Conservation (phyloP, 2,888 invertebrate species). For the Pelosia muscerda region DNA sequence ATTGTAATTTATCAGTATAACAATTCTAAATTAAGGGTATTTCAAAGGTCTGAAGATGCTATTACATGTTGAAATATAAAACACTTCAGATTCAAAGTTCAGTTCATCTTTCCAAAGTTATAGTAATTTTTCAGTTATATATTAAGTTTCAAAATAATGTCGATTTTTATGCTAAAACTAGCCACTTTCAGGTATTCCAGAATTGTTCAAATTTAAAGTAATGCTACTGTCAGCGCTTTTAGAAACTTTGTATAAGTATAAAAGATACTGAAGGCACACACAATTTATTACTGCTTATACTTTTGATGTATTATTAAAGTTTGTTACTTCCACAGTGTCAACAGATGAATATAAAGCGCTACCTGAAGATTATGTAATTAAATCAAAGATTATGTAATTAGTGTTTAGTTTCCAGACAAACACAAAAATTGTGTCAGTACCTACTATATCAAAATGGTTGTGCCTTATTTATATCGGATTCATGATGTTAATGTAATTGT, state of each 20-base stretch:
- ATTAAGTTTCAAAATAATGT: background rate
- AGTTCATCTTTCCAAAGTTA: too few relatives aligned
- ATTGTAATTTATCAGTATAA: background rate
- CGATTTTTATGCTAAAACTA: background rate
- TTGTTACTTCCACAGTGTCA: background rate
- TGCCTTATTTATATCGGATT: conserved; percentile 77
- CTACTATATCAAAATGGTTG: conserved; percentile 68
- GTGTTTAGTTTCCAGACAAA: background rate
- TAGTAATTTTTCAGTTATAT: background rate
- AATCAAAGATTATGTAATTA: too few relatives aligned
- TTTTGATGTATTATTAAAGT: background rate
- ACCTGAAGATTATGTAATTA: too few relatives aligned
- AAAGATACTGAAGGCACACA: background rate
- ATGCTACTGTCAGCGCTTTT: background rate
- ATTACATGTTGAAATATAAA: background rate
- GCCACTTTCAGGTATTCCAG: background rate
- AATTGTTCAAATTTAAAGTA: background rate
- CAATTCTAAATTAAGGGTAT: background rate
- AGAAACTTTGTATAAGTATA: background rate
- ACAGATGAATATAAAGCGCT: background rate
- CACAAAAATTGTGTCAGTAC: conserved; percentile 22
- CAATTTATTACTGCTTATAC: background rate
- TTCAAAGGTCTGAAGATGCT: background rate
- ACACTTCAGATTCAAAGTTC: background rate
- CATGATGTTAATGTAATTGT: conserved; percentile 62